Evolutionary conservation across 1,140 invertebrate species (phyloP).

Genomic region (Lamellibrachia luymesi): DNA sequence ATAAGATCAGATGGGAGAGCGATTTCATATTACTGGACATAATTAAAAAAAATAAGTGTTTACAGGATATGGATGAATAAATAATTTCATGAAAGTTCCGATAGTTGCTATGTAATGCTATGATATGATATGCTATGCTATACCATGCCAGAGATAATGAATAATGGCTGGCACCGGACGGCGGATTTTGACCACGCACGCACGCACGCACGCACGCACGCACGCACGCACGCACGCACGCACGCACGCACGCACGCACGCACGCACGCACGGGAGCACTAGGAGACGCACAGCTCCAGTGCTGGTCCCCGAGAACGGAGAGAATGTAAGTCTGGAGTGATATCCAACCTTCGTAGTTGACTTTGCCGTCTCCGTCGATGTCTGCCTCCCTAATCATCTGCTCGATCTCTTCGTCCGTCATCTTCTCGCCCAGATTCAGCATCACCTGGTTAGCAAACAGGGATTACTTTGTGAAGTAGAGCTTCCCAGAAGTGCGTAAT

Average conservation of each 20-base stretch:
- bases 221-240: background rate
- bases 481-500: too few relatives aligned
- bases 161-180: background rate
- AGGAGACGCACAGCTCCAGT: background rate
- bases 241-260: background rate
- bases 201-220: background rate
- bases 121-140: background rate
- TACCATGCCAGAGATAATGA: background rate
- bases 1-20: too few relatives aligned
- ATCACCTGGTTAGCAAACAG: slow-evolving; percentile 64
- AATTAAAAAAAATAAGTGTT: too few relatives aligned
- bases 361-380: slow-evolving; percentile 74
- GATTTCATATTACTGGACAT: too few relatives aligned
- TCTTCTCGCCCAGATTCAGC: slow-evolving; percentile 91
- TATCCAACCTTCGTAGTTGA: slow-evolving; percentile 25
- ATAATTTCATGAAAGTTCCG: too few relatives aligned
- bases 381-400: slow-evolving; percentile 98
- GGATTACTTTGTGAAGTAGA: slow-evolving; percentile 69
- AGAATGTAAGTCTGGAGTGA: background rate
- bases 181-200: background rate
- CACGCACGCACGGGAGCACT: background rate
- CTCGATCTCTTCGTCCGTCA: slow-evolving; percentile 96
- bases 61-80: too few relatives aligned
- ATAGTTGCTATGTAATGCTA: too few relatives aligned
- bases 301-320: background rate